Conservation (phyloP, 2,888 invertebrate species). For the Noctua fimbriata region DNA sequence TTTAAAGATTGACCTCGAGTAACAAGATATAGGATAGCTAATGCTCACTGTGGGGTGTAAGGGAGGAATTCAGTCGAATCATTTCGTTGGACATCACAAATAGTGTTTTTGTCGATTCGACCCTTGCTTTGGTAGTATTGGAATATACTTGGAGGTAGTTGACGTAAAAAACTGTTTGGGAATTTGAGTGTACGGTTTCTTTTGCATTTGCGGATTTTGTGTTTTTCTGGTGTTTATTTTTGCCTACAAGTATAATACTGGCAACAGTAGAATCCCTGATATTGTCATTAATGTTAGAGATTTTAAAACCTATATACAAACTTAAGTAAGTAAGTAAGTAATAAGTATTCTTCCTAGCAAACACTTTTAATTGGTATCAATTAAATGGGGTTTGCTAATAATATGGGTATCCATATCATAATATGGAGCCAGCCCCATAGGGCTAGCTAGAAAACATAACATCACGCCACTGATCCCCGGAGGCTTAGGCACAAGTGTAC, state of each 20-base stretch:
- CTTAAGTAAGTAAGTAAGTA: too few relatives aligned
- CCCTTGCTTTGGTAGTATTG: slow-evolving; percentile 51
- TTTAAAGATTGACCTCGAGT: slow-evolving; percentile 83
- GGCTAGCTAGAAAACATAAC: not conserved
- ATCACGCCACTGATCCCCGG: not conserved
- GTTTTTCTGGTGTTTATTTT: not conserved
- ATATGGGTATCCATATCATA: too few relatives aligned
- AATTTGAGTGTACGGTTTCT: slow-evolving; percentile 19
- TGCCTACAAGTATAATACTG: not conserved
- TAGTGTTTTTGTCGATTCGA: slow-evolving; percentile 67
- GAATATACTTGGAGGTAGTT: slow-evolving; percentile 35
- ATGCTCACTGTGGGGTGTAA: slow-evolving; percentile 68
- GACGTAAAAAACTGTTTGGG: slow-evolving; percentile 17
- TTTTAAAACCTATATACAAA: not conserved
- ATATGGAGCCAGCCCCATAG: too few relatives aligned
- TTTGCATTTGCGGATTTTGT: not conserved
- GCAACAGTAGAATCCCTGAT: not conserved
- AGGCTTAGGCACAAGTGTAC: not conserved
- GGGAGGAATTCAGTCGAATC: slow-evolving; percentile 70
- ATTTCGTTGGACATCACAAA: slow-evolving; percentile 70
- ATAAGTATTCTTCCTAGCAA: too few relatives aligned
- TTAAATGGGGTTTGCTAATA: too few relatives aligned
- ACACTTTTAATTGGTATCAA: too few relatives aligned
- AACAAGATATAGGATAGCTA: slow-evolving; percentile 77
- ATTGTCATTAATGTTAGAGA: not conserved